Base-by-base conservation (phyloP, 2,888 invertebrate species). In the Nasonovia ribisnigri region DNA sequence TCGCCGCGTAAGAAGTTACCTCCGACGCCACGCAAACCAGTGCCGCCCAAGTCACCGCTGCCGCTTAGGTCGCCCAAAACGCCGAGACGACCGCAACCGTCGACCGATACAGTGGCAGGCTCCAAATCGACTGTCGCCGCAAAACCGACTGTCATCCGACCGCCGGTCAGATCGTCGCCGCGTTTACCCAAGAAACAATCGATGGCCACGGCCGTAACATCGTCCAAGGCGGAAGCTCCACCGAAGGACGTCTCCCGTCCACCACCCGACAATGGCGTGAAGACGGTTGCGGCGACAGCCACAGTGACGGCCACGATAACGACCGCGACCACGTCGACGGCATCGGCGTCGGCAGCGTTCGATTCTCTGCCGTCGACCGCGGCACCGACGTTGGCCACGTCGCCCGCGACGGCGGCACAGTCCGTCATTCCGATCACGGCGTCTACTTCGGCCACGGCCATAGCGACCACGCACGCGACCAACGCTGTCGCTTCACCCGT, bases 11-110 rank as follows among this genome's bases (percentile, higher is more conserved):
- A 60, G 46, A 86, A 92, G 46, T 42, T 46, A 24, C 60, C 57
- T n/a, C 1, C 95, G 91, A 92, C 94, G 29, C 94, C 95, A 29
- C 92, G 94, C 57, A 67, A 94, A 95, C 13, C 92, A 13, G 16
- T 57, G 24, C 46, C 92, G 24, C 88, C 92, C 3, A 84, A 57
- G 36, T 89, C 93, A 0, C 84, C 88, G n/a, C 1, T 57, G 57
- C 84, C 89, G 36, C 26, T 3, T 48, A n/a, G 16, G 20, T 88
- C 92, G n/a, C 87, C 87, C 1, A 93, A 89, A 8, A 77, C 77
- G 20, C 89, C 93, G 46, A 54, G 42, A 36, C 89, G 67, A 57
- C 29, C 77, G 3, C 67, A 51, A 51, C 88, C 88, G 3, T 20
- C 42, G 24, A 48, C 67, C 54, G 54, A 84, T 24, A 11, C 77